phyloP scores from a whole-genome alignment of 2,888 invertebrate species.

The Acronicta leporina region DNA sequence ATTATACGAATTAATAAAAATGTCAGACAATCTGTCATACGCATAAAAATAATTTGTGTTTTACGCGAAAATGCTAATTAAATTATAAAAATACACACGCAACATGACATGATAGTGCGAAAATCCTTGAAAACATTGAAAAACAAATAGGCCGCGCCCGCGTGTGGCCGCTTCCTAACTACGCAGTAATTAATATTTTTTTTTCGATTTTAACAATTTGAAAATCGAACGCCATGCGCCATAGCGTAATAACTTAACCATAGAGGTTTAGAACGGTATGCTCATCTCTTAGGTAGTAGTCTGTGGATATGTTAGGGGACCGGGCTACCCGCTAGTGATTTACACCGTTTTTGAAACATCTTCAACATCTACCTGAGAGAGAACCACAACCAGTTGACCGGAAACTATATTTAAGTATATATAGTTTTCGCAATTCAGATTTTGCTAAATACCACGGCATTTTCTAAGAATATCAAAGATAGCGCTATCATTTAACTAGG shows the following conservation, averaged over 20 bases:
- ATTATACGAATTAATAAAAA: background rate
- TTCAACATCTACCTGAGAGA: too few relatives aligned
- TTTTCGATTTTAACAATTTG: background rate
- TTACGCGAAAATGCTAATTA: constrained; percentile 19
- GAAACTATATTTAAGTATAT: too few relatives aligned
- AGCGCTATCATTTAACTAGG: constrained; percentile 38
- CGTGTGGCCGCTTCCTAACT: constrained; percentile 14
- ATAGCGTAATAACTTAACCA: too few relatives aligned
- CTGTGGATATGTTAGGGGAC: too few relatives aligned
- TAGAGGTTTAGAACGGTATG: too few relatives aligned
- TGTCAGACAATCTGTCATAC: background rate
- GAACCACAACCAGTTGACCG: too few relatives aligned
- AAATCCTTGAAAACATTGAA: constrained; percentile 30
- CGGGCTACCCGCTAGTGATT: too few relatives aligned
- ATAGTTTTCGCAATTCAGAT: background rate
- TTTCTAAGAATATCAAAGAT: constrained; percentile 28
- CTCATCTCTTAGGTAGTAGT: too few relatives aligned
- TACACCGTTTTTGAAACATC: too few relatives aligned
- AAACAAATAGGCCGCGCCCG: constrained; percentile 4
- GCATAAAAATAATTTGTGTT: background rate
- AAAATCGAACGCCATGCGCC: constrained; percentile 16
- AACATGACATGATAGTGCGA: constrained; percentile 29
- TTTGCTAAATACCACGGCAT: background rate
- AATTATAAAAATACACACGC: constrained; percentile 21
- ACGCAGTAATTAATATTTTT: background rate